Percentiles rank a stretch among this genome's conserved stretches.
These are phyloP conservation scores for Mythimna vitellina DNA, from an alignment of 2,888 invertebrate species.

Conservation along the genomic window DNA sequence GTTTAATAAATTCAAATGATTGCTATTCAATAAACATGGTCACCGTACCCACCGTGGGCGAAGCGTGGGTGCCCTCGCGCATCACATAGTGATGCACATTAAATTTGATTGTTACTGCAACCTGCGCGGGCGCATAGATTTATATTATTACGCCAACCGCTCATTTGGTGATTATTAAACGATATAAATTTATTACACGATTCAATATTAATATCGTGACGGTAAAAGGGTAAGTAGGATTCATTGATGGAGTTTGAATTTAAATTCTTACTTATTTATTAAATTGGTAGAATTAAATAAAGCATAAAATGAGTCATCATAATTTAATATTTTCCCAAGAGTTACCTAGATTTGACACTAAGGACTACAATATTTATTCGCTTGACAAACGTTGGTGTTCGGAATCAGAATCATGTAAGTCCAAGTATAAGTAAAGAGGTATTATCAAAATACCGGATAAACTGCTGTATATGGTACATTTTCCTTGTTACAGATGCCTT, in stretches of 20 bases:
- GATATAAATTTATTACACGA: conserved; percentile 71
- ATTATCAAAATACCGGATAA: conserved; percentile 55
- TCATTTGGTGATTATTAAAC: conserved; percentile 72
- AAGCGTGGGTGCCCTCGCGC: conserved; percentile 82
- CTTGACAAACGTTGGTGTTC: conserved; percentile 17
- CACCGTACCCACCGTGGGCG: conserved; percentile 78
- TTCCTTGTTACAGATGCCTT: conserved; percentile 61
- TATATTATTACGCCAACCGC: conserved; percentile 72
- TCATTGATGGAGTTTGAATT: conserved; percentile 28
- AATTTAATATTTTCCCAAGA: neutral
- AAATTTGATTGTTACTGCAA: conserved; percentile 84
- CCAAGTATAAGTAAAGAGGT: conserved; percentile 39
- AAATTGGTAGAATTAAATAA: neutral
- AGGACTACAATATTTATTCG: conserved; percentile 14
- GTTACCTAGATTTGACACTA: neutral
- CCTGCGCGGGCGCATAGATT: conserved; percentile 74
- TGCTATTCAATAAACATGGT: conserved; percentile 66
- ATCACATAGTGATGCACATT: conserved; percentile 83
- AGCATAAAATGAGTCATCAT: conserved; percentile 17
- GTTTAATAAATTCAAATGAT: conserved; percentile 40
- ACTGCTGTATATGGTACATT: conserved; percentile 53
- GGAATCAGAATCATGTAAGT: conserved; percentile 27
- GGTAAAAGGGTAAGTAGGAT: conserved; percentile 60
- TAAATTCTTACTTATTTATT: conserved; percentile 9
- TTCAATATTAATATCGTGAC: conserved; percentile 72